A percentile compares a stretch with the other conserved stretches of the same genome.
phyloP scores from a whole-genome alignment of 2,888 invertebrate genomes.

The Drosophila testacea region DNA sequence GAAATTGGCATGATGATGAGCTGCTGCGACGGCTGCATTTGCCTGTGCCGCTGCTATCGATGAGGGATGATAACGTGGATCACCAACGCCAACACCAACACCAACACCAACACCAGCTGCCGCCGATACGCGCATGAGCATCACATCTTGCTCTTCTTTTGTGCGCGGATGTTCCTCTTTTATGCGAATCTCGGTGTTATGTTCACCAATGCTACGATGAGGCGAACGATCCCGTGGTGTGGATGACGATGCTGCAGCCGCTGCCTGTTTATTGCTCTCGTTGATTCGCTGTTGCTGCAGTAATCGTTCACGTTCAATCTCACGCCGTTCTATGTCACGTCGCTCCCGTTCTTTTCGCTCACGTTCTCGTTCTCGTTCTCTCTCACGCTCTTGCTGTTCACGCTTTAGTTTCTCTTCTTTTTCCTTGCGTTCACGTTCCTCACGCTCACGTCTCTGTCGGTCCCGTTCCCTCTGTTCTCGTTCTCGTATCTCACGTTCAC shows the following conservation, averaged over 20 bases:
- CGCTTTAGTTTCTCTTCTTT: constrained; percentile 86
- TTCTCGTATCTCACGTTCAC: constrained; percentile 84
- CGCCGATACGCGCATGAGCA: constrained; percentile 84
- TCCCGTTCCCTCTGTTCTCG: constrained; percentile 85
- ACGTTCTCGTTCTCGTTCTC: constrained; percentile 86
- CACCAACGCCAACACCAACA: constrained; percentile 73
- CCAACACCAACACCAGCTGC: constrained; percentile 49
- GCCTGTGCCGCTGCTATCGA: constrained; percentile 84
- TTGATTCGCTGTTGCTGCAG: constrained; percentile 87
- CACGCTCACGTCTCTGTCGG: constrained; percentile 84
- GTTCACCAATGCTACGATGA: constrained; percentile 88
- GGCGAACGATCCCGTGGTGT: constrained; percentile 89
- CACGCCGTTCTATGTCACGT: constrained; percentile 87
- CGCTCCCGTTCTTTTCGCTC: constrained; percentile 87
- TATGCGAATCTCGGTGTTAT: constrained; percentile 84
- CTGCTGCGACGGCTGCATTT: constrained; percentile 82
- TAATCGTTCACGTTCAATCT: constrained; percentile 88
- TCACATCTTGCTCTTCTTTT: constrained; percentile 86
- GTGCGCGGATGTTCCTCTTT: constrained; percentile 88
- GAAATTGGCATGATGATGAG: constrained; percentile 85
- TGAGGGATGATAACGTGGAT: constrained; percentile 87
- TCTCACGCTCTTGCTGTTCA: constrained; percentile 87
- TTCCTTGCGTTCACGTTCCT: constrained; percentile 85
- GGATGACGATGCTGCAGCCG: constrained; percentile 81
- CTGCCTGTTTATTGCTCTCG: constrained; percentile 85